Conservation (phyloP, 2,888 invertebrate genomes). For the Zaprionus lineosus region DNA sequence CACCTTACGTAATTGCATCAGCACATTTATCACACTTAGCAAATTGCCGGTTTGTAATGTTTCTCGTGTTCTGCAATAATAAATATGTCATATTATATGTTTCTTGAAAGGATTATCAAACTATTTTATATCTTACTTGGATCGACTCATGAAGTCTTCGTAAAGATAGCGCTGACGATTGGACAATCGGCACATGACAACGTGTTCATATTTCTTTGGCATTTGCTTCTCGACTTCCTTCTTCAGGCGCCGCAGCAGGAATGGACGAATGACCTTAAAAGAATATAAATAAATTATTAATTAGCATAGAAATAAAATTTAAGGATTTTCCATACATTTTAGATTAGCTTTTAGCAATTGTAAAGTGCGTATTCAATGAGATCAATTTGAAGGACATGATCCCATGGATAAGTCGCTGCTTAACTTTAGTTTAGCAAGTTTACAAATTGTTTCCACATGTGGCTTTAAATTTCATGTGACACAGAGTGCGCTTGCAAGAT, state of each 20-base stretch:
- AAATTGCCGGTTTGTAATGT: slow-evolving; percentile 96
- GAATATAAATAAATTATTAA: neutral
- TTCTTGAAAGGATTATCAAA: neutral
- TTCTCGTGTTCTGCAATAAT: slow-evolving; percentile 90
- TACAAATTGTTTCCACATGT: slow-evolving; percentile 69
- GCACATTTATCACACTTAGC: slow-evolving; percentile 96
- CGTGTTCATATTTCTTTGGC: slow-evolving; percentile 98
- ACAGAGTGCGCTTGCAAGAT: slow-evolving; percentile 67
- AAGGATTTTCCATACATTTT: no score
- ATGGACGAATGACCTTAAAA: slow-evolving; percentile 92
- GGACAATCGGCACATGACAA: slow-evolving; percentile 95
- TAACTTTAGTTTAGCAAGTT: slow-evolving; percentile 58
- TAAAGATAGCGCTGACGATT: slow-evolving; percentile 98
- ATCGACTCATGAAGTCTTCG: slow-evolving; percentile 99
- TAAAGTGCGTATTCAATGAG: slow-evolving; percentile 62
- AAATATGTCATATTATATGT: neutral
- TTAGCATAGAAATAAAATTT: neutral
- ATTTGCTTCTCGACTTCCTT: slow-evolving; percentile 98
- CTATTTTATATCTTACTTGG: no score
- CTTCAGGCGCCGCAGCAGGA: slow-evolving; percentile 95
- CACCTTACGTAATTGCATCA: slow-evolving; percentile 98
- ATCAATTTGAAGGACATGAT: slow-evolving; percentile 16
- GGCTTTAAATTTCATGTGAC: slow-evolving; percentile 46
- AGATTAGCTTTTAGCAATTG: no score
- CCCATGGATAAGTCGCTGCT: slow-evolving; percentile 64